These are phyloP conservation scores for Alfaro cultratus DNA, from an alignment of 2,797 vertebrate genomes.

Conservation along the genomic window DNA sequence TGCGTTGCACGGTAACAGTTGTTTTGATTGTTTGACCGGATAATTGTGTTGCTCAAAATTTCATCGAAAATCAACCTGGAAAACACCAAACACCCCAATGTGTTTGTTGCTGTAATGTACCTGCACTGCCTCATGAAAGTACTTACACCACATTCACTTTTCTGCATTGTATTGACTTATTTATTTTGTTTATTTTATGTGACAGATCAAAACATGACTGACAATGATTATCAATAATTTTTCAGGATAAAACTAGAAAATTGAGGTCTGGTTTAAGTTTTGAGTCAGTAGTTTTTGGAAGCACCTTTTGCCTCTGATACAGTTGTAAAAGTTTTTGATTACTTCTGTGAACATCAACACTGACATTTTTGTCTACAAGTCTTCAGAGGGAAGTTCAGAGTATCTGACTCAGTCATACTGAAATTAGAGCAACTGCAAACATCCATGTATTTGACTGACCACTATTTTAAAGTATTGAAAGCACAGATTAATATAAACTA, in stretches of 20 bases:
- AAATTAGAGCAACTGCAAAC: not conserved
- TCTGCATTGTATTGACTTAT: not conserved
- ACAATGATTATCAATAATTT: not conserved
- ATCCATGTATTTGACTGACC: not conserved
- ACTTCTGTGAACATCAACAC: not conserved
- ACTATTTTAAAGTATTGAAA: too few species aligned
- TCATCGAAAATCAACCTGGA: conserved; percentile 42
- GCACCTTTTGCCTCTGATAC: not conserved
- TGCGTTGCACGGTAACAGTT: conserved; percentile 60
- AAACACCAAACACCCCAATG: conserved; percentile 42
- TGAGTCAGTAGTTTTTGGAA: not conserved
- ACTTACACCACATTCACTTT: not conserved
- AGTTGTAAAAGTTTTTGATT: not conserved
- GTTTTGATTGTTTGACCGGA: conserved; percentile 56
- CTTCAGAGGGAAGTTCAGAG: not conserved
- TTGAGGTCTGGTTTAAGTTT: not conserved
- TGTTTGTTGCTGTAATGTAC: conserved; percentile 26
- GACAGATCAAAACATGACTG: not conserved
- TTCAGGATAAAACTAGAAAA: not conserved
- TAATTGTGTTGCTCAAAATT: conserved; percentile 42
- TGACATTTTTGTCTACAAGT: not conserved
- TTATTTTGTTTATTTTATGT: not conserved
- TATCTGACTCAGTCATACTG: not conserved
- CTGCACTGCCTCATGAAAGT: not conserved
- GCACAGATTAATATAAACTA: too few species aligned